Conservation (phyloP, 2,797 vertebrate genomes). For the Sandelia bainsii region DNA sequence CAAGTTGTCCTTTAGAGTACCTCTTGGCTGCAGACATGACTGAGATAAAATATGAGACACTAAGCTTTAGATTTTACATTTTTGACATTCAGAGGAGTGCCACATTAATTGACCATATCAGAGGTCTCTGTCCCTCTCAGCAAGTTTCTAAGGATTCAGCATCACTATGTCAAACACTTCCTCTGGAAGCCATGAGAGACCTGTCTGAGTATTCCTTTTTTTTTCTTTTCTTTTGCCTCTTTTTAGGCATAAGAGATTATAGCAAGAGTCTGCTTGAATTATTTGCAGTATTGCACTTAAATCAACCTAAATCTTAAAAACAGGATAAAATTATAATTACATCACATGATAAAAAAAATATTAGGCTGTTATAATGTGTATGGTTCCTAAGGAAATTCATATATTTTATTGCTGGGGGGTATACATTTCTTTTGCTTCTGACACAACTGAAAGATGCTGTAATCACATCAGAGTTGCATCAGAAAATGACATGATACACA, state of each 20-base stretch:
- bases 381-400: constrained; percentile 14
- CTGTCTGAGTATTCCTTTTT: not conserved
- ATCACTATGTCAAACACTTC: constrained; percentile 17
- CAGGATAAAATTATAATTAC: constrained; percentile 22
- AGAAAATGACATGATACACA: constrained; percentile 18
- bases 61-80: constrained; percentile 45
- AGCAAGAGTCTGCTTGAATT: constrained; percentile 6
- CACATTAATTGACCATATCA: constrained; percentile 41
- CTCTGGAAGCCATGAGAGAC: constrained; percentile 13
- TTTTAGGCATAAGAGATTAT: constrained; percentile 1
- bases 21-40: constrained; percentile 48
- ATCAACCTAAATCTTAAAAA: constrained; percentile 20
- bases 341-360: constrained; percentile 13
- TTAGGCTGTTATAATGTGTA: constrained; percentile 6
- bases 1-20: constrained; percentile 61
- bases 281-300: constrained; percentile 16
- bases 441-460: constrained; percentile 21
- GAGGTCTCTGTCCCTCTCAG: constrained; percentile 13
- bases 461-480: constrained; percentile 41
- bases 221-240: constrained; percentile 1
- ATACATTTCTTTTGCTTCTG: constrained; percentile 26
- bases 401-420: constrained; percentile 4
- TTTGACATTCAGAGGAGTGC: constrained; percentile 54
- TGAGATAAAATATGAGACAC: constrained; percentile 45
- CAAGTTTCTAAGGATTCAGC: constrained; percentile 33